Evolutionary conservation across 2,888 invertebrate species (phyloP).

Genomic region (Schizaphis graminum): DNA sequence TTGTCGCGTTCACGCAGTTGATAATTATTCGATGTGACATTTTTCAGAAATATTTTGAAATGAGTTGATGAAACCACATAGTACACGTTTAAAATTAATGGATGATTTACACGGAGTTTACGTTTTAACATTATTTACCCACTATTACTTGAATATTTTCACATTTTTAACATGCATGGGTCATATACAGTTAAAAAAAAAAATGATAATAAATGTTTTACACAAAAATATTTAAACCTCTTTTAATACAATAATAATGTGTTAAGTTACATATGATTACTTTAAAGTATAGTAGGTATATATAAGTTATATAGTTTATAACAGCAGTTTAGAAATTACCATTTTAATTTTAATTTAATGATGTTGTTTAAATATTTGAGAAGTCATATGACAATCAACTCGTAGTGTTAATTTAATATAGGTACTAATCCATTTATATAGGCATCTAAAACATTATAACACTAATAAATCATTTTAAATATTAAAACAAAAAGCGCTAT

Average conservation of each 20-base stretch:
- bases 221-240: background rate
- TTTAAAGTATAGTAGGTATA: background rate
- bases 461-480: background rate
- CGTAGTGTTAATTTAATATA: background rate
- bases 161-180: background rate
- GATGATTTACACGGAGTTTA: background rate
- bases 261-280: background rate
- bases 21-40: background rate
- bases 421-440: background rate
- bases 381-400: slow-evolving; percentile 28
- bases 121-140: background rate
- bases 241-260: background rate
- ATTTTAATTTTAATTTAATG: background rate
- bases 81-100: background rate
- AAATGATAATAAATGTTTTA: background rate
- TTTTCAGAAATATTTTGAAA: background rate
- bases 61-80: background rate
- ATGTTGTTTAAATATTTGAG: background rate
- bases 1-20: background rate
- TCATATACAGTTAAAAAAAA: background rate
- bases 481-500: background rate
- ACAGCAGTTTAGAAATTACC: background rate
- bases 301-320: slow-evolving; percentile 6
- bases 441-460: background rate
- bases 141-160: background rate